A percentile compares a stretch with the other conserved stretches of the same genome.
These are phyloP conservation scores for Parnassius smintheus DNA, from an alignment of 2,888 invertebrate genomes.

Conservation along the genomic window DNA sequence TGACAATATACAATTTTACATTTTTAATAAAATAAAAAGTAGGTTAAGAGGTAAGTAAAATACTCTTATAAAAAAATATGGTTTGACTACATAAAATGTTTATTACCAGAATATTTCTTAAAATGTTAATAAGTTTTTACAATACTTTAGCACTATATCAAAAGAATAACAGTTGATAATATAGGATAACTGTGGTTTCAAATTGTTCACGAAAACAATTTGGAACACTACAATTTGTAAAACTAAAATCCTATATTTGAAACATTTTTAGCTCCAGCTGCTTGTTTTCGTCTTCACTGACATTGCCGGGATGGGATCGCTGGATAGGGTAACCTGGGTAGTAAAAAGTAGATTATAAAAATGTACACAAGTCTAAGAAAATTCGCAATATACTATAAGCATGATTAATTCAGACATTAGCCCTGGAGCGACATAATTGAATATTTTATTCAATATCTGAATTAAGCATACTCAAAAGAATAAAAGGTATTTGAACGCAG, in stretches of 20 bases:
- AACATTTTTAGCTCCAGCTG: constrained; percentile 68
- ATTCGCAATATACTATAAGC: constrained; percentile 44
- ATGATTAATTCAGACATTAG: constrained; percentile 36
- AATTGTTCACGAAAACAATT: constrained; percentile 15
- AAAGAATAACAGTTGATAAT: constrained; percentile 18
- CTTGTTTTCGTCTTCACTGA: constrained; percentile 76
- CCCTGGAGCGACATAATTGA: neutral
- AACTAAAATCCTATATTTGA: constrained; percentile 17
- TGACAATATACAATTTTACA: too few species aligned
- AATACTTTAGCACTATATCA: constrained; percentile 9
- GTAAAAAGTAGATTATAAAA: constrained; percentile 44
- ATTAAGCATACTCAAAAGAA: constrained; percentile 37
- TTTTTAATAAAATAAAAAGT: too few species aligned
- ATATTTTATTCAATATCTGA: constrained; percentile 26
- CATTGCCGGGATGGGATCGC: constrained; percentile 76
- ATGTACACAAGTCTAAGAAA: constrained; percentile 53
- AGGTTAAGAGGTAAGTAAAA: too few species aligned
- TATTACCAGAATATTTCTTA: too few species aligned
- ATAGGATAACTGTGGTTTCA: constrained; percentile 4
- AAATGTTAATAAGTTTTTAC: constrained; percentile 5
- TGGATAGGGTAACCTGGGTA: constrained; percentile 77
- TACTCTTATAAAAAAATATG: too few species aligned
- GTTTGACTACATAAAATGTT: too few species aligned
- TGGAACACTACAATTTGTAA: constrained; percentile 13
- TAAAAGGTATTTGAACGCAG: constrained; percentile 20